A percentile compares a stretch with the other conserved stretches of the same genome.
Evolutionary conservation across 2,797 vertebrate species (phyloP).

Genomic region (Graptemys geographica): DNA sequence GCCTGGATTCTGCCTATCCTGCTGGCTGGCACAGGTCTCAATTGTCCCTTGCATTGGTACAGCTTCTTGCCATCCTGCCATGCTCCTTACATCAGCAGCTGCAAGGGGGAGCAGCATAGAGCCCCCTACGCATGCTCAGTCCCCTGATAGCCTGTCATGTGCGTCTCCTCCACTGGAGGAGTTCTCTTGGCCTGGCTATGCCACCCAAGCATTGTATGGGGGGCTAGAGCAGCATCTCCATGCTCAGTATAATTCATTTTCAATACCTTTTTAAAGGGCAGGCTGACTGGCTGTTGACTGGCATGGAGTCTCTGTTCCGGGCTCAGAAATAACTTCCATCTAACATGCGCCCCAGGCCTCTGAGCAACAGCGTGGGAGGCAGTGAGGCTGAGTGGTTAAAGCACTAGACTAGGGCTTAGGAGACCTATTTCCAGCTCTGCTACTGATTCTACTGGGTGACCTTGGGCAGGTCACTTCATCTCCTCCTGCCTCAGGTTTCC

Average conservation of each 20-base stretch:
- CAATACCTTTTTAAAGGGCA: not conserved
- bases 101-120: not conserved
- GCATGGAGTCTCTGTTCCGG: rapidly evolving
- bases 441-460: not conserved
- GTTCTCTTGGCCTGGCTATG: not conserved
- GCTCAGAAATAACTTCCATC: not conserved
- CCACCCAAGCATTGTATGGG: not conserved
- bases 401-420: not conserved
- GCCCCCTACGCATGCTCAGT: not conserved
- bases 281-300: not conserved
- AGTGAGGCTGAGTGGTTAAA: too few species aligned
- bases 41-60: too few species aligned
- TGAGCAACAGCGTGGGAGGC: rapidly evolving
- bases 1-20: not conserved
- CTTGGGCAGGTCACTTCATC: too few species aligned
- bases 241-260: not conserved
- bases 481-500: not conserved
- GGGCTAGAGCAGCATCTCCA: not conserved
- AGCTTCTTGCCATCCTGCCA: too few species aligned
- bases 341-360: not conserved
- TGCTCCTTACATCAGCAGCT: not conserved
- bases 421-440: not conserved
- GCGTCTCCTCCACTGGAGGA: not conserved
- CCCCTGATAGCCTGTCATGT: too few species aligned
- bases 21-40: not conserved